Percentiles rank a stretch among this genome's conserved stretches.
These are phyloP conservation scores for Rotaria magnacalcarata DNA, from an alignment of 2,888 invertebrate genomes.

Conservation along the genomic window DNA sequence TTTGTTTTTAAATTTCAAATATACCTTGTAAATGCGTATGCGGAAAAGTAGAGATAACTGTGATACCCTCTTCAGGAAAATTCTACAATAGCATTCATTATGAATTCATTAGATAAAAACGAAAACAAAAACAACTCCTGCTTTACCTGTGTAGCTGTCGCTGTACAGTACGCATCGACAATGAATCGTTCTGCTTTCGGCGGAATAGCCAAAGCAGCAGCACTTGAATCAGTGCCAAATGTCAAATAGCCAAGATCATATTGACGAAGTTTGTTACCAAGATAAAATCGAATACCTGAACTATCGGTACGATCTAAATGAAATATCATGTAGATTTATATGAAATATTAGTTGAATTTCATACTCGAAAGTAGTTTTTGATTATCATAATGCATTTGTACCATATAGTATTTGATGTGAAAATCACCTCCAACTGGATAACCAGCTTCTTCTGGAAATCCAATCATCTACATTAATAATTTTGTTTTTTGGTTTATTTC, in stretches of 20 bases:
- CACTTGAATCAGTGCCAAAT: constrained; percentile 27
- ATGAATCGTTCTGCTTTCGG: constrained; percentile 3
- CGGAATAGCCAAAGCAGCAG: background rate
- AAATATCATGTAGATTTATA: background rate
- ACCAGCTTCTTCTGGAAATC: background rate
- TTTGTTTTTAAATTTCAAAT: background rate
- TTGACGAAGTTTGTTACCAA: constrained; percentile 36
- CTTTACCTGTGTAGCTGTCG: background rate
- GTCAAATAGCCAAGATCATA: constrained; percentile 43
- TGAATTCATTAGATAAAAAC: too few relatives aligned
- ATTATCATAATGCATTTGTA: constrained; percentile 43
- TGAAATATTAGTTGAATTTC: background rate
- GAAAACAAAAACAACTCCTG: too few relatives aligned
- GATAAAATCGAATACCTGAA: constrained; percentile 22
- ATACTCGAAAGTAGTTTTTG: background rate
- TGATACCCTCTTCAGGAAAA: background rate
- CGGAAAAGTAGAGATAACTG: background rate
- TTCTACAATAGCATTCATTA: background rate
- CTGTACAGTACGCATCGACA: constrained; percentile 37
- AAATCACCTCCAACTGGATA: constrained; percentile 44
- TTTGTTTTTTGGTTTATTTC: background rate
- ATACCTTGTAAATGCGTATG: constrained; percentile 14
- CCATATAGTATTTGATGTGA: constrained; percentile 13
- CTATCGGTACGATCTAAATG: constrained; percentile 7
- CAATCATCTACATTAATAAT: background rate